Evolutionary conservation across 1,140 invertebrate species (phyloP).

Genomic region (Bombus soroeensis): DNA sequence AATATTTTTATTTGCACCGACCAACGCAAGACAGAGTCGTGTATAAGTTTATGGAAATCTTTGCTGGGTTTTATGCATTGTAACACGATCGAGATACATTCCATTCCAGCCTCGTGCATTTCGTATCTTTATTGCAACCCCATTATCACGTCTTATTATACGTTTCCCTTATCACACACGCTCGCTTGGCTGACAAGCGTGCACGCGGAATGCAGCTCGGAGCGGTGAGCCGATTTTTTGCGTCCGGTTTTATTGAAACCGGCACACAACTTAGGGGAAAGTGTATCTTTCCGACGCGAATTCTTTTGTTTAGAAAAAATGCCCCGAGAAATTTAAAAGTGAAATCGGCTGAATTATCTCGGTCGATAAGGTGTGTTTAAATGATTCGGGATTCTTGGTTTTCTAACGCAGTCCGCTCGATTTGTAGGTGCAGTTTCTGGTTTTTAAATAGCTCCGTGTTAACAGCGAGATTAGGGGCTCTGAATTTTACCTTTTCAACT

Average conservation of each 20-base stretch:
- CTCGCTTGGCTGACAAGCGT: slow-evolving; percentile 28
- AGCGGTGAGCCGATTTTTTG: slow-evolving; percentile 5
- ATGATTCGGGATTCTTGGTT: background rate
- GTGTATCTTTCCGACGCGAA: background rate
- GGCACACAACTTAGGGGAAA: background rate
- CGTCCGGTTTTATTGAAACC: slow-evolving; percentile 28
- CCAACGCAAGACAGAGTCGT: background rate
- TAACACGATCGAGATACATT: slow-evolving; percentile 35
- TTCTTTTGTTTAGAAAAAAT: slow-evolving; percentile 3
- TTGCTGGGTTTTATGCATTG: slow-evolving; percentile 33
- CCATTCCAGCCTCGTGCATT: slow-evolving; percentile 31
- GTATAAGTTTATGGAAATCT: slow-evolving; percentile 32
- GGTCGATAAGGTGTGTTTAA: background rate
- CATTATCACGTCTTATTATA: slow-evolving; percentile 56
- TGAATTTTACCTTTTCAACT: too few species aligned
- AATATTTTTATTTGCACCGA: background rate
- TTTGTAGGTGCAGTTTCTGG: background rate
- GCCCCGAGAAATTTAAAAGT: background rate
- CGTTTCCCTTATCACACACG: slow-evolving; percentile 49
- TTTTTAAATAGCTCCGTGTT: background rate
- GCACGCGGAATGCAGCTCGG: slow-evolving; percentile 29
- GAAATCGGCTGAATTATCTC: background rate
- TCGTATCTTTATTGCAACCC: slow-evolving; percentile 52
- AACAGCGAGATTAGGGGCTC: background rate
- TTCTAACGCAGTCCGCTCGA: too few species aligned